Conservation (phyloP, 2,888 invertebrate genomes). For the Lissocephala sabroskyi region DNA sequence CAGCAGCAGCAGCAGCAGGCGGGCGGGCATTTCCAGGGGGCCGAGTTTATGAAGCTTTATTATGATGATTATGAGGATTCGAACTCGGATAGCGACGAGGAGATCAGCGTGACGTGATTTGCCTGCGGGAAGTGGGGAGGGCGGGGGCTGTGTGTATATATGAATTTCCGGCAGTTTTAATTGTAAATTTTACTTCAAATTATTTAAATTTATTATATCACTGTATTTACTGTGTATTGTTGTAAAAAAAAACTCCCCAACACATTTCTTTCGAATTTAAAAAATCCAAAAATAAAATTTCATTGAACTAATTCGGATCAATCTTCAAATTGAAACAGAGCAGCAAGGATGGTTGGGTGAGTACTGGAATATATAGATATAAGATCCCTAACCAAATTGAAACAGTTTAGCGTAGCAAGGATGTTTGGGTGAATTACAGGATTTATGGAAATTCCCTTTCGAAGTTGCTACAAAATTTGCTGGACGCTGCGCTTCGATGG, state of each 20-base stretch:
- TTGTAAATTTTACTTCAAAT: constrained; percentile 43
- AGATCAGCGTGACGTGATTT: constrained; percentile 91
- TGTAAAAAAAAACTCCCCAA: neutral
- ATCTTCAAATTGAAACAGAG: too few relatives aligned
- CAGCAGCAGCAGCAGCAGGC: constrained; percentile 58
- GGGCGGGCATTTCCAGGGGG: constrained; percentile 48
- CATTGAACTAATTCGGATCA: too few relatives aligned
- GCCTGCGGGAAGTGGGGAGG: constrained; percentile 14
- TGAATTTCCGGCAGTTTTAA: constrained; percentile 26
- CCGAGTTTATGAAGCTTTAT: constrained; percentile 71
- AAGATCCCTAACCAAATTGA: too few relatives aligned
- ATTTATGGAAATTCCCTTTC: neutral
- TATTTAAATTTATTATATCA: constrained; percentile 30
- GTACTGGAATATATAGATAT: too few relatives aligned
- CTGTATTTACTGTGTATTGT: constrained; percentile 28
- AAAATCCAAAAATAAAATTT: too few relatives aligned
- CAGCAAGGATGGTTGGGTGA: too few relatives aligned
- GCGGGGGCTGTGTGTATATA: constrained; percentile 34
- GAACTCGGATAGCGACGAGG: constrained; percentile 83
- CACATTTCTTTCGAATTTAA: constrained; percentile 55
- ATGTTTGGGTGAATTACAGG: constrained; percentile 20
- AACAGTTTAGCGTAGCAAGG: too few relatives aligned
- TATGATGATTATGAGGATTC: constrained; percentile 74
- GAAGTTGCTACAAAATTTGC: constrained; percentile 3
- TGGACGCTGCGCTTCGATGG: neutral